Evolutionary conservation across 2,888 invertebrate species (phyloP), one percentile per base, ranked within the genome.

Genomic region (Pterobdella sp.): DNA sequence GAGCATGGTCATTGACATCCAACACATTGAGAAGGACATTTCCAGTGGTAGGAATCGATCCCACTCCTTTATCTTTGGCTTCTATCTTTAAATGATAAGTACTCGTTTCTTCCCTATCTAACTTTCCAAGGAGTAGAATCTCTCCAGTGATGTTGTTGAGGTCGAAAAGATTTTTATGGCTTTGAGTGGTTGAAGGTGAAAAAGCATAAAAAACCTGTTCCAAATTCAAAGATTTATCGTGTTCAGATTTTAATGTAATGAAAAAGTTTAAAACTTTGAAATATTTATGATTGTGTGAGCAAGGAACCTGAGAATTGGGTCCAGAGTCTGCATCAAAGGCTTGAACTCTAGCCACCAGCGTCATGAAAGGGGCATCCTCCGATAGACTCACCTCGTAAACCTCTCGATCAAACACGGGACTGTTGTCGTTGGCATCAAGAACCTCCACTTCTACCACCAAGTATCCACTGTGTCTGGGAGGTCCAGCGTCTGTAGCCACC

Each of bases 1-100:
- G 71, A 18, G 52, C 72, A 83, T 95, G 93, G 86, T 95, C 95
- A 77, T 90, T 85, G 0, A 94, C 90, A 1, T 90, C 90, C 26
- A 91, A 75, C 22, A 81, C 77, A 18, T 70, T 77, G n/a, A 80
- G 76, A 71, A 76, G 89, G 87, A 82, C 79, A 3, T 76, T 75
- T 1, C 94, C 92, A 80, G 89, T 88, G 7, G 91, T 92, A 81
- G 89, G 91, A 0, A 90, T 88, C 49, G 90, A 86, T 1, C 90
- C 89, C 72, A 74, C 68, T 18, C 74, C 75, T 14, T 72, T 49
- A 56, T 77, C 77, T 35, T 29, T 67, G 35, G 77, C 77, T 4
- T 68, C 67, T 22, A 76, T 72, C 7, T 72, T 65, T 42, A 77
- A 63, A 31, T 74, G 75, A 69, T 76, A 75, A 7, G 71, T 65